Percentiles rank a stretch among this genome's conserved stretches.
phyloP scores from a whole-genome alignment of 1,140 invertebrate genomes.

The Meloidogyne exigua region DNA sequence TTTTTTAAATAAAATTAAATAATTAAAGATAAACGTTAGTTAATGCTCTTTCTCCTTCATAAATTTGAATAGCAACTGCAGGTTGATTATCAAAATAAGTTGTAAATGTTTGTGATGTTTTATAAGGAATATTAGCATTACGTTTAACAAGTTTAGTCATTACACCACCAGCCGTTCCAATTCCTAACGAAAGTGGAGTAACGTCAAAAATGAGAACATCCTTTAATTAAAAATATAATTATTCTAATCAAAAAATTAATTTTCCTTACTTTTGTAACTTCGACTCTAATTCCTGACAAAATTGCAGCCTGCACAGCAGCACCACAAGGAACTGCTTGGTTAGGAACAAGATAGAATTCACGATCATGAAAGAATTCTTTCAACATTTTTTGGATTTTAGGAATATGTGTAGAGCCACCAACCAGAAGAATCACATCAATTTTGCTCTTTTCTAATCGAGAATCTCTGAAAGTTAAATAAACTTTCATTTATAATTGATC shows the following conservation, averaged over 20 bases:
- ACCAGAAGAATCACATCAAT: slow-evolving; percentile 95
- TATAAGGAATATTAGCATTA: slow-evolving; percentile 92
- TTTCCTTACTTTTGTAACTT: slow-evolving; percentile 65
- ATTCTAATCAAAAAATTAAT: not conserved
- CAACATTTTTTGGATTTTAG: slow-evolving; percentile 85
- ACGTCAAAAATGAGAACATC: slow-evolving; percentile 88
- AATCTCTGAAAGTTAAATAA: slow-evolving; percentile 70
- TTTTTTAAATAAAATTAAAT: not conserved
- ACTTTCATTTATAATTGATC: too few species aligned
- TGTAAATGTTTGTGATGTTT: slow-evolving; percentile 91
- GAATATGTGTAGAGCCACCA: slow-evolving; percentile 94
- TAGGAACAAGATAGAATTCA: slow-evolving; percentile 81
- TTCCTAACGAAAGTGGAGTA: slow-evolving; percentile 88
- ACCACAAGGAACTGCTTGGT: slow-evolving; percentile 66
- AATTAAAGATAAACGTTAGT: slow-evolving; percentile 64
- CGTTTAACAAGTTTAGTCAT: slow-evolving; percentile 92
- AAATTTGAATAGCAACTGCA: slow-evolving; percentile 67
- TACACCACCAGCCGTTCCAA: slow-evolving; percentile 92
- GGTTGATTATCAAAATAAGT: slow-evolving; percentile 95
- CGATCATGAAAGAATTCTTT: slow-evolving; percentile 81
- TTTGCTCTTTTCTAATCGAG: slow-evolving; percentile 84
- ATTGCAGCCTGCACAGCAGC: slow-evolving; percentile 75
- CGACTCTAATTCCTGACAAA: slow-evolving; percentile 88
- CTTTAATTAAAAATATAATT: slow-evolving; percentile 69
- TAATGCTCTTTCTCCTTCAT: slow-evolving; percentile 70